Evolutionary conservation across 2,113 vertebrate species (phyloP).

Genomic region (Lagenorhynchus albirostris): DNA sequence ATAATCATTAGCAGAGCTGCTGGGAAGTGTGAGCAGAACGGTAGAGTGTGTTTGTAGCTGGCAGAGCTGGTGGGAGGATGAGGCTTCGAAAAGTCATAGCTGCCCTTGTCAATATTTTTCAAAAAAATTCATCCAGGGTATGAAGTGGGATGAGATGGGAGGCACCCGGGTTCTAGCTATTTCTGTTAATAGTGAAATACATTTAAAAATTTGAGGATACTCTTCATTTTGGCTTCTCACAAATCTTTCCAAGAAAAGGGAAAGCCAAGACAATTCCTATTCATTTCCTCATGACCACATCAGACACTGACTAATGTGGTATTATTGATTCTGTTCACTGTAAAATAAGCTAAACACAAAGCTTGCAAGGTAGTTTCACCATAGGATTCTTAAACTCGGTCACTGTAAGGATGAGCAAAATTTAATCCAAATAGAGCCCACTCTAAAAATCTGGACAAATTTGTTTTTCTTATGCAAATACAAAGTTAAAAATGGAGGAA

Average conservation of each 20-base stretch:
- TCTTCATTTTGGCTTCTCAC: neutral
- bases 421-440: neutral
- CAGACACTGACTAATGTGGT: neutral
- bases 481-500: neutral
- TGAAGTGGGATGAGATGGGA: neutral
- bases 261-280: neutral
- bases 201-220: neutral
- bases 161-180: neutral
- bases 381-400: neutral
- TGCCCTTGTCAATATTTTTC: neutral
- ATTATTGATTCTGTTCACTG: neutral
- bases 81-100: neutral
- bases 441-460: neutral
- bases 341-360: neutral
- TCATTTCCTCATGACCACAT: neutral
- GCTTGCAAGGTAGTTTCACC: neutral
- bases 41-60: neutral
- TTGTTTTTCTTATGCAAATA: neutral
- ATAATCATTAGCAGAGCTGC: neutral
- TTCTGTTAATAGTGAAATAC: neutral
- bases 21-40: neutral
- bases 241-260: neutral
- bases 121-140: neutral
- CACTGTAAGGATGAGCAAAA: neutral
- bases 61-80: neutral